A percentile compares a stretch with the other conserved stretches of the same genome.
Evolutionary conservation across 2,797 vertebrate species (phyloP).

Genomic region (Tadarida brasiliensis): DNA sequence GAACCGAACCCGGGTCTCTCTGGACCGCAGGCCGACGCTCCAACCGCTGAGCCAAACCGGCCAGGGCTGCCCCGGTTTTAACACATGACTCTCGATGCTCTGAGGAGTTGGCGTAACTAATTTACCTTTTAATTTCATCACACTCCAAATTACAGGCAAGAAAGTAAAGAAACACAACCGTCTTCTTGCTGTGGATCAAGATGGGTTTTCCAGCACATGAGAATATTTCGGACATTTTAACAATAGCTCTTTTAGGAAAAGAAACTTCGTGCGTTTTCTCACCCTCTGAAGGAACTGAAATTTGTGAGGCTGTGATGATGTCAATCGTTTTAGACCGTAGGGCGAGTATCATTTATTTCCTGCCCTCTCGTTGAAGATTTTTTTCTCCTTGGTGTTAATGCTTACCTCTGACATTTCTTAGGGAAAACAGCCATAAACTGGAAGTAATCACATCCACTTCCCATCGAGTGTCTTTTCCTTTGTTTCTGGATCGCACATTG

Average conservation of each 20-base stretch:
- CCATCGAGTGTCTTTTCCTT: slow-evolving; percentile 51
- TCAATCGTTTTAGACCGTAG: not conserved
- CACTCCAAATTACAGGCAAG: not conserved
- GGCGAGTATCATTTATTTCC: not conserved
- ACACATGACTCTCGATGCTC: not conserved
- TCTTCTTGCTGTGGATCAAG: not conserved
- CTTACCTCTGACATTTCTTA: slow-evolving; percentile 86
- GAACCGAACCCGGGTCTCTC: too few relatives aligned
- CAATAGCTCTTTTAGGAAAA: slow-evolving; percentile 46
- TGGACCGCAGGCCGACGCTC: too few relatives aligned
- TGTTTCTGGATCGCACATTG: not conserved
- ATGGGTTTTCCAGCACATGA: not conserved
- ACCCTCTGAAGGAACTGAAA: not conserved
- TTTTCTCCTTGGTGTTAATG: slow-evolving; percentile 86
- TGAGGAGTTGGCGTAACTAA: not conserved
- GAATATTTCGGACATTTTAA: not conserved
- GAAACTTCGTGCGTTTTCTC: not conserved
- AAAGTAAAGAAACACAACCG: not conserved
- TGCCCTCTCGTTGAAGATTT: slow-evolving; percentile 60
- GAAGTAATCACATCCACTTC: slow-evolving; percentile 84
- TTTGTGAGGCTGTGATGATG: slow-evolving; percentile 20
- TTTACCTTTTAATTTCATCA: not conserved
- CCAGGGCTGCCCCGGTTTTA: not conserved
- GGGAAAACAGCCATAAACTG: slow-evolving; percentile 86
- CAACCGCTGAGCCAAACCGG: too few relatives aligned